phyloP scores from a whole-genome alignment of 1,140 invertebrate genomes.

The Euglossa dilemma region DNA sequence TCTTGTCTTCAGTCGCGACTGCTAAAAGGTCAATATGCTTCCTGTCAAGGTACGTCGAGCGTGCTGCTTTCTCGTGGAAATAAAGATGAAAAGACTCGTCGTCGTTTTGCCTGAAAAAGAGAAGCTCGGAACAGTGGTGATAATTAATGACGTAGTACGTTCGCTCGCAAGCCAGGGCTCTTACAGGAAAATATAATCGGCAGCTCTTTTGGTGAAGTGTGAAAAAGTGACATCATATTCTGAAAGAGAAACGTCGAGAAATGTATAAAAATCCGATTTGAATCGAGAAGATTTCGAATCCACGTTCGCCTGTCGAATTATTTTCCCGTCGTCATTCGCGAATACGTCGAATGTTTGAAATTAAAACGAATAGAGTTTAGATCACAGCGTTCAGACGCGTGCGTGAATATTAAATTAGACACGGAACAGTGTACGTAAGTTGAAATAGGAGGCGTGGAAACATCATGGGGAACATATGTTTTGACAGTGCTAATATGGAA shows the following conservation, averaged over 20 bases:
- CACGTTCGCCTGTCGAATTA: not conserved
- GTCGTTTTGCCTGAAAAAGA: not conserved
- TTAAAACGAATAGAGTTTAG: too few species aligned
- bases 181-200: not conserved
- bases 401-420: not conserved
- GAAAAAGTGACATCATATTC: not conserved
- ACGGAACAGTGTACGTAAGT: not conserved
- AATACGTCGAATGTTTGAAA: too few species aligned
- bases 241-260: not conserved
- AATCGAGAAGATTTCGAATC: too few species aligned
- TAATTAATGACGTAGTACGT: not conserved
- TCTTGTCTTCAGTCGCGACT: conserved; percentile 40
- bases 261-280: not conserved
- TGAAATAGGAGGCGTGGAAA: not conserved
- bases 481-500: not conserved
- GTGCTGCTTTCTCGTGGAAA: not conserved
- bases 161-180: too few species aligned
- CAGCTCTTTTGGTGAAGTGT: not conserved
- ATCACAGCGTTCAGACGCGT: not conserved
- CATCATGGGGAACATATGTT: not conserved
- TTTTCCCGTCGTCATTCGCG: too few species aligned
- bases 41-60: conserved; percentile 60
- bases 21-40: conserved; percentile 58
- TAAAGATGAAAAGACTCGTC: not conserved
- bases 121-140: not conserved